phyloP scores from a whole-genome alignment of 2,888 invertebrate genomes.

The Pandemis cinnamomeana region DNA sequence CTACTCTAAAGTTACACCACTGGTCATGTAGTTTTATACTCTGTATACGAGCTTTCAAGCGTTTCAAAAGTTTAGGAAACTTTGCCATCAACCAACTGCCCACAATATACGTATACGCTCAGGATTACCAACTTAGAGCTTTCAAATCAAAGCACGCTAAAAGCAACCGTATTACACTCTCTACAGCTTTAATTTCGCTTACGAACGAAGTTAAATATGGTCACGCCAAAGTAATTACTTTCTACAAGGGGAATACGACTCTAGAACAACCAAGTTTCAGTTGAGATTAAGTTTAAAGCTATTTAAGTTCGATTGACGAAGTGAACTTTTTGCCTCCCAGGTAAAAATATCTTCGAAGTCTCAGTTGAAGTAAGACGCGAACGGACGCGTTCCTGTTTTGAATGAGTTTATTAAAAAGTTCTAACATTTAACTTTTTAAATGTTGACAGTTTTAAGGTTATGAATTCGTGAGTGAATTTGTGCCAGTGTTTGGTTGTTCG shows the following conservation, averaged over 20 bases:
- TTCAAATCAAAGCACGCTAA: conserved; percentile 47
- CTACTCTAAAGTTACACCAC: too few species aligned
- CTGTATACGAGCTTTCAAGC: conserved; percentile 3
- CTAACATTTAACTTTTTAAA: conserved; percentile 32
- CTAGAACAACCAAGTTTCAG: not conserved
- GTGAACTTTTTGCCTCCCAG: conserved; percentile 76
- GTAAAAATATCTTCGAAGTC: conserved; percentile 78
- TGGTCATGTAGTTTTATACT: too few species aligned
- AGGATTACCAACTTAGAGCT: conserved; percentile 62
- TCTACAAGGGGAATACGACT: conserved; percentile 44
- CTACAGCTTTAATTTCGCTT: conserved; percentile 49
- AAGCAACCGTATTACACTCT: conserved; percentile 32
- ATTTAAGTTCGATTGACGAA: conserved; percentile 52
- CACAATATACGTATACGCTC: conserved; percentile 67
- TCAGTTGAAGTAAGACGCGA: conserved; percentile 75
- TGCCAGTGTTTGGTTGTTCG: conserved; percentile 1
- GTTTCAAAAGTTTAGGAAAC: conserved; percentile 65
- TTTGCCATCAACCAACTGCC: conserved; percentile 75
- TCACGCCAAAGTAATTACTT: conserved; percentile 66
- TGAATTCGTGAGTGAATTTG: conserved; percentile 33
- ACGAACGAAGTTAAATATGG: conserved; percentile 48
- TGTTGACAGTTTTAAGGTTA: conserved; percentile 28
- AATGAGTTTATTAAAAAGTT: conserved; percentile 28
- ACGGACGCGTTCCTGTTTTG: conserved; percentile 53
- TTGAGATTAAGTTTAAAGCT: conserved; percentile 43